Base-by-base conservation (phyloP, 2,113 vertebrate genomes). In the Leptobrachium ailaonicum region DNA sequence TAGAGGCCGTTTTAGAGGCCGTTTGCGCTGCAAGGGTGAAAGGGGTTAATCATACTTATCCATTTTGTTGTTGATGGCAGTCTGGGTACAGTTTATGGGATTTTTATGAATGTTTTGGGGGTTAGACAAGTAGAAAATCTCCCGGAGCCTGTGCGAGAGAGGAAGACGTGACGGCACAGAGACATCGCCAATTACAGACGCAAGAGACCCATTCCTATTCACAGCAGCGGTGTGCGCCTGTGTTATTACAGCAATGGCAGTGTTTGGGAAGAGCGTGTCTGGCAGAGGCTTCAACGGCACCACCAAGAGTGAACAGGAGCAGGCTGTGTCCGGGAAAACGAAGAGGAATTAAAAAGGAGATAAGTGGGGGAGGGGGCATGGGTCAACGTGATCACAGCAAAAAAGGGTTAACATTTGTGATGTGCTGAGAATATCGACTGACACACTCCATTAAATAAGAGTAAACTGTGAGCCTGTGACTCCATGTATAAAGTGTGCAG, bases 121-220 rank as follows among this genome's bases (percentile, higher is more conserved):
- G 10, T 20, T 50, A 32, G 58, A 58, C 60, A 66, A 60, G 77
- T 45, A 66, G 20, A 40, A 41, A 77, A 71, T 62, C 41, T 70
- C 66, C n/a, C 4, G n/a, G 68, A 8, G 68, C 6, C 2, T 8
- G 2, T 71, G 66, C 3, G 69, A 58, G 58, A 71, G 20, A 73
- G 62, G 47, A 73, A 70, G 66, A 73, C 70, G 73, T 79, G 77
- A 79, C 70, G 64, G 77, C 77, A 20, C 60, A 54, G 70, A 79
- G 77, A 79, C 62, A 73, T 56, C 41, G 63, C 77, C 77, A 79
- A 79, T 79, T 79, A 79, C 53, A 72, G 70, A 66, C 70, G 44
- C 60, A 32, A 66, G 62, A 60, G 77, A 73, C 77, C 77, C 77
- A 72, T 79, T 73, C 77, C 63, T 73, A 73, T 66, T 79, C 77